A percentile compares a stretch with the other conserved stretches of the same genome.
These are phyloP conservation scores for Tetragonula carbonaria DNA, from an alignment of 2,888 invertebrate genomes.

Conservation along the genomic window DNA sequence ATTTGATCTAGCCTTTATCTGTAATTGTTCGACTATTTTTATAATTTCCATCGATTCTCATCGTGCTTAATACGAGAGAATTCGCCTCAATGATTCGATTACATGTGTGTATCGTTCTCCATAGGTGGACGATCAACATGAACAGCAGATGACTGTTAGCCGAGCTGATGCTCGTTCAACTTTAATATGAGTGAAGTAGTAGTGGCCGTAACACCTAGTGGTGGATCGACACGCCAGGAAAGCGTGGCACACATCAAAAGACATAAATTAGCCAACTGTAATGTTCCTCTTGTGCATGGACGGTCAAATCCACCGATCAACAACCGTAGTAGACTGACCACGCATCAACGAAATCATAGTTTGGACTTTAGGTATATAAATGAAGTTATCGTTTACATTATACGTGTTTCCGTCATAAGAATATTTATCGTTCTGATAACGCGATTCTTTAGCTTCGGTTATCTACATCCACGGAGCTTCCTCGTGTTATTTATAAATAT, in stretches of 20 bases:
- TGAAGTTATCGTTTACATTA: not conserved
- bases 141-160: constrained; percentile 83
- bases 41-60: not conserved
- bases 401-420: constrained; percentile 13
- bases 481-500: constrained; percentile 6
- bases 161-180: constrained; percentile 80
- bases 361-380: constrained; percentile 91
- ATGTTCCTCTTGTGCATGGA: constrained; percentile 87
- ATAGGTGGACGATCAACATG: constrained; percentile 78
- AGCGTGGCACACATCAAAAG: constrained; percentile 83
- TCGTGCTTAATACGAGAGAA: not conserved
- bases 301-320: constrained; percentile 84
- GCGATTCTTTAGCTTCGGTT: constrained; percentile 24
- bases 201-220: constrained; percentile 82
- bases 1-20: not conserved
- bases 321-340: constrained; percentile 86
- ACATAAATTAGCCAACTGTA: constrained; percentile 82
- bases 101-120: constrained; percentile 39
- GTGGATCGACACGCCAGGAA: constrained; percentile 82
- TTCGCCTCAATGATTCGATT: not conserved
- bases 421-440: constrained; percentile 48
- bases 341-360: constrained; percentile 95
- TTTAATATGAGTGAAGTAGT: constrained; percentile 84
- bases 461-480: constrained; percentile 24
- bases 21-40: not conserved